Base-by-base conservation (phyloP, 1,140 invertebrate species). In the Teleogryllus occipitalis region DNA sequence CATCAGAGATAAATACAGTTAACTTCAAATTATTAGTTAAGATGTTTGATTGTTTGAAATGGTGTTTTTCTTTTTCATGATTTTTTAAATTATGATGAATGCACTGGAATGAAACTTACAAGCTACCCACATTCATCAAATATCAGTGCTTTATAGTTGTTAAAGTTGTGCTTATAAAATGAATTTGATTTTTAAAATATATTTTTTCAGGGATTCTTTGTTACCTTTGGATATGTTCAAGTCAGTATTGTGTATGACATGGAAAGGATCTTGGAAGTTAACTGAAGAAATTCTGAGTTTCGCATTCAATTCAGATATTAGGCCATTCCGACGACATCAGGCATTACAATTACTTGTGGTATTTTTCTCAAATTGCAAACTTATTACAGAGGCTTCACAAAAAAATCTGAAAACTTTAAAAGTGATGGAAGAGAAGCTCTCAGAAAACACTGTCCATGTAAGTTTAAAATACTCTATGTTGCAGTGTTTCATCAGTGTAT, bases 161-260 rank as follows among this genome's bases (percentile, higher is more conserved):
- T 27, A 46, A 46, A 76, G 3, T 76, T 22, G 7, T 27, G 3
- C 22, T 2, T 18, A 27, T 18, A 15, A 14, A 14, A 14, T 46
- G 5, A 76, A 21, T 76, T 14, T 18, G 14, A 21, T 76, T 27
- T 2, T 27, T 4, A 4, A 21, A 18, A 14, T 74, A 7, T 46
- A 8, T 80, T 47, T 48, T 80, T 80, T 47, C 21, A 81, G 82
- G 65, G 91, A 90, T 79, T 92, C 90, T 81, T 83, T 90, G 3
- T 85, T 92, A 15, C 91, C 91, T 0, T 87, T 89, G 27, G 87
- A 88, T 48, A 86, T 93, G 80, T 93, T 93, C 82, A 92, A 90
- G 82, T 89, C 87, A 80, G 85, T 91, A 15, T 82, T 93, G 47
- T 89, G 90, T 81, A 83, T 89, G 3, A 87, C 87, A 77, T 93